Evolutionary conservation across 2,113 vertebrate genomes (phyloP).

Genomic region (Chaetura pelagica): DNA sequence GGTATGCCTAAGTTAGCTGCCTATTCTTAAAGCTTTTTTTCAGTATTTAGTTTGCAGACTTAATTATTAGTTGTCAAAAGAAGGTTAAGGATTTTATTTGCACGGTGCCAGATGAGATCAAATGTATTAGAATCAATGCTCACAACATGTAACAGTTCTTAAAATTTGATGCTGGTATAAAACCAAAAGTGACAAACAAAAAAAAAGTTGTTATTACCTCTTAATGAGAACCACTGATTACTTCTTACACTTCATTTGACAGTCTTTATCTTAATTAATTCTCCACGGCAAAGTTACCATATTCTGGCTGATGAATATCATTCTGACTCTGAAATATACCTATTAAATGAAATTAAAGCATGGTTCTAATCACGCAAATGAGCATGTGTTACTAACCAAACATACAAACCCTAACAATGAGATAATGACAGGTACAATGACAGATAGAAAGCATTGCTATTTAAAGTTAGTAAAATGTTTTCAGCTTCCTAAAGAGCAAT

Average conservation of each 20-base stretch:
- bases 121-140: slow-evolving; percentile 20
- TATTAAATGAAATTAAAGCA: slow-evolving; percentile 59
- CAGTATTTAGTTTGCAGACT: neutral
- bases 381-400: slow-evolving; percentile 45
- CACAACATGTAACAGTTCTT: slow-evolving; percentile 3
- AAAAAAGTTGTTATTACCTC: slow-evolving; percentile 29
- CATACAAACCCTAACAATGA: slow-evolving; percentile 8
- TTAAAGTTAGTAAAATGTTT: neutral
- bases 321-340: neutral
- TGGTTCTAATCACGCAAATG: neutral
- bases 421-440: neutral
- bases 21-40: neutral
- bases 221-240: slow-evolving; percentile 57
- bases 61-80: slow-evolving; percentile 36
- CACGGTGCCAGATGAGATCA: neutral
- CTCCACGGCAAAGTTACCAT: slow-evolving; percentile 26
- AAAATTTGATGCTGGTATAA: slow-evolving; percentile 18
- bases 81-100: slow-evolving; percentile 31
- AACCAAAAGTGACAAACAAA: slow-evolving; percentile 34
- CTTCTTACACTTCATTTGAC: slow-evolving; percentile 45
- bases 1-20: neutral
- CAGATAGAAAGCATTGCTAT: neutral
- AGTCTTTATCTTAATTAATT: slow-evolving; percentile 48
- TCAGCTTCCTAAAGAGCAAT: neutral
- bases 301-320: slow-evolving; percentile 30